These are phyloP conservation scores for Pseudomyrmex pallidus DNA, from an alignment of 1,140 invertebrate species.

Conservation along the genomic window DNA sequence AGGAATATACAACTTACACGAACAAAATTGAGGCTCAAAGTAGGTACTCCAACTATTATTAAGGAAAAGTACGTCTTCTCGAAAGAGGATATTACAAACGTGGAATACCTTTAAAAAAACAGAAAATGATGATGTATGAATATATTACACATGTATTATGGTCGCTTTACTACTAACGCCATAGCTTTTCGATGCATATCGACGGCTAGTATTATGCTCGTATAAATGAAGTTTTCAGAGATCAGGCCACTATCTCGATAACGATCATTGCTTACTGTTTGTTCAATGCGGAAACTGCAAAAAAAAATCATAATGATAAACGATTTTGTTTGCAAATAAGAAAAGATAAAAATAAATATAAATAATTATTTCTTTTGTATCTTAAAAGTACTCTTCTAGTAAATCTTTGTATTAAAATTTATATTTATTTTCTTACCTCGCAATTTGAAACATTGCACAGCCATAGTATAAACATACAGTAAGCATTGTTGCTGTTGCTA, in stretches of 20 bases:
- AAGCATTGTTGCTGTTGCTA: not conserved
- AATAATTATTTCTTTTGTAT: no score
- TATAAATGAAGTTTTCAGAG: not conserved
- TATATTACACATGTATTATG: not conserved
- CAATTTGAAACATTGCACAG: not conserved
- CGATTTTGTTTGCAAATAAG: no score
- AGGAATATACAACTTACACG: not conserved
- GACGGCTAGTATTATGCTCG: not conserved
- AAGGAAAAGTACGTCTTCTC: not conserved
- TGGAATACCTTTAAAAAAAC: not conserved
- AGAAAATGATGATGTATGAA: not conserved
- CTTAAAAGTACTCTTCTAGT: no score
- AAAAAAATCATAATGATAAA: no score
- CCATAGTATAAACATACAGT: not conserved
- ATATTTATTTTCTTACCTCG: not conserved
- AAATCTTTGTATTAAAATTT: not conserved
- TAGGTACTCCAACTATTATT: constrained; percentile 1
- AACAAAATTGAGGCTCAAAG: not conserved
- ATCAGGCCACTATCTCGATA: not conserved
- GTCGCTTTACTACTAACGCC: not conserved
- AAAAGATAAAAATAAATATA: no score
- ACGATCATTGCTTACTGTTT: no score
- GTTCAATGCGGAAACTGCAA: no score
- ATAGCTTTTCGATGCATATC: constrained; percentile 15
- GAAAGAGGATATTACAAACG: not conserved